Evolutionary conservation across 2,113 vertebrate species (phyloP).

Genomic region (Bagarius yarrelli): DNA sequence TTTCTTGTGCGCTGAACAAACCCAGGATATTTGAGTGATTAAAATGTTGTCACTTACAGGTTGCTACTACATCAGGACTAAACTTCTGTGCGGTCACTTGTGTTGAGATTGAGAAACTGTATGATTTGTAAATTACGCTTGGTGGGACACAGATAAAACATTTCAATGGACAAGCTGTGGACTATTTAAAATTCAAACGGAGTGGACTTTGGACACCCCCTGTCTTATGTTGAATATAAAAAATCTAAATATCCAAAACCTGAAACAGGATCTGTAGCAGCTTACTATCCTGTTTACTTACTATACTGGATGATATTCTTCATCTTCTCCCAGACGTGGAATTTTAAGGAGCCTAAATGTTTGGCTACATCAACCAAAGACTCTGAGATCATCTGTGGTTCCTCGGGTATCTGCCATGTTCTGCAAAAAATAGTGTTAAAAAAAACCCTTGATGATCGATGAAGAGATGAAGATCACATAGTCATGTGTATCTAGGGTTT

Average conservation of each 20-base stretch:
- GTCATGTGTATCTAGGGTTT: background rate
- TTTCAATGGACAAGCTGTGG: too few species aligned
- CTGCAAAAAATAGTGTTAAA: conserved; percentile 60
- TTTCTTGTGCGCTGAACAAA: too few species aligned
- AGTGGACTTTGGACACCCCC: too few species aligned
- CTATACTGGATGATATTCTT: conserved; percentile 67
- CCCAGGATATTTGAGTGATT: too few species aligned
- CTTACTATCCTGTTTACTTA: conserved; percentile 57
- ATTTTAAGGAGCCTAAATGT: conserved; percentile 73
- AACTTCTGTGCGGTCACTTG: too few species aligned
- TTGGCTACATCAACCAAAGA: conserved; percentile 71
- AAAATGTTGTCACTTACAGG: too few species aligned
- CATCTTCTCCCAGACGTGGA: conserved; percentile 76
- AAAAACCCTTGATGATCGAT: background rate
- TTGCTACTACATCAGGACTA: too few species aligned
- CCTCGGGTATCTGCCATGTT: conserved; percentile 62
- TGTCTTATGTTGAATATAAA: too few species aligned
- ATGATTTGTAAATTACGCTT: too few species aligned
- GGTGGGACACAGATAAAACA: too few species aligned
- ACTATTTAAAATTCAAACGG: too few species aligned
- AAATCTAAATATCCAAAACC: background rate
- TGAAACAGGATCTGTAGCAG: background rate
- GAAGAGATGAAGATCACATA: background rate
- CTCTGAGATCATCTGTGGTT: conserved; percentile 60
- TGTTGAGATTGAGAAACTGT: too few species aligned